These are phyloP conservation scores for Botia kubotai DNA, from an alignment of 2,797 vertebrate species.

Conservation along the genomic window DNA sequence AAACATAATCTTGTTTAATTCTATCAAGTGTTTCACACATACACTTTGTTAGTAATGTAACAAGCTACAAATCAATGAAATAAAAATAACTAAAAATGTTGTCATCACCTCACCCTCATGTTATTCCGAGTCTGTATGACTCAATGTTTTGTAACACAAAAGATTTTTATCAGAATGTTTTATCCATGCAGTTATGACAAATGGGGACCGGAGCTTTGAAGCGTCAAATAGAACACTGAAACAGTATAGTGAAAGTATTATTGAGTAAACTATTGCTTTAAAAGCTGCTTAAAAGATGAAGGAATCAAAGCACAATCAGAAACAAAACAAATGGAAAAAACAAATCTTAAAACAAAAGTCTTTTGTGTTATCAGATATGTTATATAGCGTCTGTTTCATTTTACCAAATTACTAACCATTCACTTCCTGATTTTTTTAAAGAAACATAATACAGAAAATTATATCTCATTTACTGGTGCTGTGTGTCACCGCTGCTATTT, in stretches of 20 bases:
- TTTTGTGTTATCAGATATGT: not conserved
- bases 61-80: conserved; percentile 66
- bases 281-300: conserved; percentile 58
- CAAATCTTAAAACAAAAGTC: not conserved
- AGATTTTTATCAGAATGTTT: not conserved
- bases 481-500: conserved; percentile 4
- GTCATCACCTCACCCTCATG: not conserved
- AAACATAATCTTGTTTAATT: conserved; percentile 69
- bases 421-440: not conserved
- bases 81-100: not conserved
- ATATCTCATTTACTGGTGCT: not conserved
- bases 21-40: conserved; percentile 66
- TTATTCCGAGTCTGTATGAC: not conserved
- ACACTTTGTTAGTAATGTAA: conserved; percentile 62
- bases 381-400: not conserved
- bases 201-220: not conserved
- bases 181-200: not conserved
- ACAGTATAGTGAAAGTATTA: not conserved
- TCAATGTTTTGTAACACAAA: not conserved
- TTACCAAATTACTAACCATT: not conserved
- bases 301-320: not conserved
- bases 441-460: not conserved
- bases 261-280: conserved; percentile 64
- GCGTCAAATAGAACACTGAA: not conserved
- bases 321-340: not conserved